Evolutionary conservation across 2,888 invertebrate genomes (phyloP).

Genomic region (Drosophila merina): DNA sequence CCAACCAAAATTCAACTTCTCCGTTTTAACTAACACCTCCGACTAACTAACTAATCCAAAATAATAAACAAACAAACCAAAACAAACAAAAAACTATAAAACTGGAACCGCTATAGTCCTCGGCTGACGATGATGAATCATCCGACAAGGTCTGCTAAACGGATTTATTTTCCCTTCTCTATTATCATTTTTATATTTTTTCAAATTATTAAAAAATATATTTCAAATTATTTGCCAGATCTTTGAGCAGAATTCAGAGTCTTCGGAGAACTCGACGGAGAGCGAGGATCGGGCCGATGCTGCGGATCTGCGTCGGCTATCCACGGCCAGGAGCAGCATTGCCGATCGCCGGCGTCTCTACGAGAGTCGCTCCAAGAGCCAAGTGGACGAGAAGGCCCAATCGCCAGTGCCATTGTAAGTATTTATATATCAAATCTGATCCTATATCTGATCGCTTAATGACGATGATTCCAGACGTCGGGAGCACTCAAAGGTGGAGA

Average conservation of each 20-base stretch:
- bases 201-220: too few species aligned
- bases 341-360: conserved; percentile 91
- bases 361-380: conserved; percentile 90
- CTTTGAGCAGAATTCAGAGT: conserved; percentile 83
- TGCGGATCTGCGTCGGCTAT: conserved; percentile 86
- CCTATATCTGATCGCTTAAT: too few species aligned
- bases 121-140: conserved; percentile 83
- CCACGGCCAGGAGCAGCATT: conserved; percentile 88
- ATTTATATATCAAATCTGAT: neutral
- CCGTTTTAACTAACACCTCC: conserved; percentile 31
- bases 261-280: conserved; percentile 85
- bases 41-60: conserved; percentile 51
- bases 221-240: conserved; percentile 54
- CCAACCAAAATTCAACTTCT: conserved; percentile 49
- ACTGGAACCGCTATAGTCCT: conserved; percentile 69
- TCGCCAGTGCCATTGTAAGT: conserved; percentile 90
- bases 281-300: conserved; percentile 84
- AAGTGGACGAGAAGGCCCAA: conserved; percentile 87
- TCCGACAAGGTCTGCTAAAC: conserved; percentile 81
- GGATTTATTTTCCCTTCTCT: neutral
- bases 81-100: conserved; percentile 8
- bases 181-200: too few species aligned
- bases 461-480: conserved; percentile 85
- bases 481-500: conserved; percentile 85
- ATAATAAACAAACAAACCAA: neutral